Evolutionary conservation across 2,797 vertebrate genomes (phyloP).

Genomic region (Dendrocincla tyrannina): DNA sequence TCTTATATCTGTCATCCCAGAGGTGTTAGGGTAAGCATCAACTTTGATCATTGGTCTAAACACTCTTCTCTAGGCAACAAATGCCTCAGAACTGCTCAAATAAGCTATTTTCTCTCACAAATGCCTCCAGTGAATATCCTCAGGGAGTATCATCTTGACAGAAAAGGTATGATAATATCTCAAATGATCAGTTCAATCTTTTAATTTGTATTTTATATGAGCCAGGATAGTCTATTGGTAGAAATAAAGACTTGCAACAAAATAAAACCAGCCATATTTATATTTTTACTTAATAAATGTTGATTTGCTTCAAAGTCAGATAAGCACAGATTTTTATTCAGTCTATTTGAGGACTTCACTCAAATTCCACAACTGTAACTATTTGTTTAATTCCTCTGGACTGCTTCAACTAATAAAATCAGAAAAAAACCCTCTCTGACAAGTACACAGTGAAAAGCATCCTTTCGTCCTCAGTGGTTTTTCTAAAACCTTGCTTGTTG

Average conservation of each 20-base stretch:
- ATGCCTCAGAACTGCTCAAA: not conserved
- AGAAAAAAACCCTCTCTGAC: not conserved
- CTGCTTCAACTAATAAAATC: not conserved
- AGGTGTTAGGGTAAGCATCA: rapidly evolving
- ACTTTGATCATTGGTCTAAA: not conserved
- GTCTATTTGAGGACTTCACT: not conserved
- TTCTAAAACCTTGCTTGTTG: not conserved
- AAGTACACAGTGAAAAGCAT: not conserved
- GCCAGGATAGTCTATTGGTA: not conserved
- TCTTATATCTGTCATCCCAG: not conserved
- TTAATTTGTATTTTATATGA: not conserved
- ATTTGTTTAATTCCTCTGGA: not conserved
- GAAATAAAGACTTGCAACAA: not conserved
- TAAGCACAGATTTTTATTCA: not conserved
- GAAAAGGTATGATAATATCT: not conserved
- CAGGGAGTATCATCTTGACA: not conserved
- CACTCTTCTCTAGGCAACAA: not conserved
- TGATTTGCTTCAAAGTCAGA: not conserved
- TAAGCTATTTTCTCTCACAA: not conserved
- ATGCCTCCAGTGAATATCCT: not conserved
- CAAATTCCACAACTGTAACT: not conserved
- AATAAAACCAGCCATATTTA: not conserved
- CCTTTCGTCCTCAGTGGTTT: not conserved
- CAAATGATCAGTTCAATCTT: not conserved
- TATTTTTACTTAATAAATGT: not conserved